Percentiles rank a stretch among this genome's conserved stretches.
Evolutionary conservation across 2,888 invertebrate genomes (phyloP).

Genomic region (Opisthograptis luteolata): DNA sequence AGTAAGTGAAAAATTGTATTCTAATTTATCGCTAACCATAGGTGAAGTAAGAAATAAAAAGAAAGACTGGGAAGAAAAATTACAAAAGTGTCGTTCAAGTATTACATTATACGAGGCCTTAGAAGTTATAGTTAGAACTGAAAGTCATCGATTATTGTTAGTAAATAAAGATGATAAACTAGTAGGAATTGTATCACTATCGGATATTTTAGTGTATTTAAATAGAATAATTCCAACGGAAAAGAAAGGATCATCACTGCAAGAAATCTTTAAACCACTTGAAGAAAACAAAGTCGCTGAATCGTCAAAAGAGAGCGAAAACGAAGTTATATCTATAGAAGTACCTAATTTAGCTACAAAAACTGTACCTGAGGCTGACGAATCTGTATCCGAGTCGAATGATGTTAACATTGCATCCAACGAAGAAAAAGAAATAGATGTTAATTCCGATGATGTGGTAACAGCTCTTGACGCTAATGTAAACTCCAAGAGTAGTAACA

Average conservation of each 20-base stretch:
- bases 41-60: constrained; percentile 94
- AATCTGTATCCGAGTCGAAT: constrained; percentile 46
- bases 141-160: constrained; percentile 86
- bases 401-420: constrained; percentile 27
- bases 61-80: constrained; percentile 96
- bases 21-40: constrained; percentile 93
- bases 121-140: constrained; percentile 96
- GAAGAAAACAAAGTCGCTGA: constrained; percentile 78
- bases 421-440: constrained; percentile 39
- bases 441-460: constrained; percentile 44
- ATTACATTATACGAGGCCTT: constrained; percentile 93
- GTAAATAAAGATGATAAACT: constrained; percentile 79
- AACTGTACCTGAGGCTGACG: constrained; percentile 56
- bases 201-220: constrained; percentile 80
- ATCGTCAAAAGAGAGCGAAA: constrained; percentile 73
- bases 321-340: constrained; percentile 72
- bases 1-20: constrained; percentile 96
- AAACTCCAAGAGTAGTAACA: constrained; percentile 41
- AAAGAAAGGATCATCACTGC: constrained; percentile 77
- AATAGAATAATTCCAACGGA: constrained; percentile 80
- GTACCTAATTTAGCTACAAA: constrained; percentile 63
- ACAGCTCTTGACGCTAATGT: constrained; percentile 42
- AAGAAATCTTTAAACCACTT: constrained; percentile 78
- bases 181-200: constrained; percentile 77
- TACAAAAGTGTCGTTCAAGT: constrained; percentile 93